A percentile compares a stretch with the other conserved stretches of the same genome.
phyloP scores from a whole-genome alignment of 2,113 vertebrate genomes.

The Odocoileus virginianus region DNA sequence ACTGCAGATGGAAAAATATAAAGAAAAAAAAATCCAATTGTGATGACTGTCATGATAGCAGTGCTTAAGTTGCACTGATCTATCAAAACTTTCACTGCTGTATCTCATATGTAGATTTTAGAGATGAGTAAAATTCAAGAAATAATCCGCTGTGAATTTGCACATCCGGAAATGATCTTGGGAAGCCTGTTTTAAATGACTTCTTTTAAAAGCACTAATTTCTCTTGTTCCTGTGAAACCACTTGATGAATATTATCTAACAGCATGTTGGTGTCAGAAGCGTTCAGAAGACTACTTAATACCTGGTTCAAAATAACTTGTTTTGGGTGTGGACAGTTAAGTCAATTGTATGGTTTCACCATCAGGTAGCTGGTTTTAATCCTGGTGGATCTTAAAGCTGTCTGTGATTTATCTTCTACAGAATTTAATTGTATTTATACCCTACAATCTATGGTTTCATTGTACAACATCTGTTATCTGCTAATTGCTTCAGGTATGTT shows the following conservation, averaged over 20 bases:
- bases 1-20: background rate
- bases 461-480: background rate
- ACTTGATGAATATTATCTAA: conserved; percentile 11
- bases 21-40: conserved; percentile 24
- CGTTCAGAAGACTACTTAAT: background rate
- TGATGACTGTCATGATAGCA: background rate
- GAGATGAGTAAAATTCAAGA: conserved; percentile 32
- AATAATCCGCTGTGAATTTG: conserved; percentile 15
- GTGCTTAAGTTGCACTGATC: background rate
- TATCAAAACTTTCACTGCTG: background rate
- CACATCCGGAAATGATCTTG: background rate
- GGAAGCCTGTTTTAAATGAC: conserved; percentile 4
- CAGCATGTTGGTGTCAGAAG: background rate
- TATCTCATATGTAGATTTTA: background rate
- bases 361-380: background rate
- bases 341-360: background rate
- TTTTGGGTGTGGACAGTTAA: background rate
- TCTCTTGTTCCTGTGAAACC: conserved; percentile 16
- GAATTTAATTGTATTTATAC: background rate
- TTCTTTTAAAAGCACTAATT: conserved; percentile 16
- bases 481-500: background rate
- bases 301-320: conserved; percentile 20
- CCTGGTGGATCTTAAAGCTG: background rate
- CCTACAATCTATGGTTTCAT: background rate
- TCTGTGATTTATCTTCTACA: background rate